phyloP scores from a whole-genome alignment of 2,888 invertebrate genomes.

The Ephialtes manifestator region DNA sequence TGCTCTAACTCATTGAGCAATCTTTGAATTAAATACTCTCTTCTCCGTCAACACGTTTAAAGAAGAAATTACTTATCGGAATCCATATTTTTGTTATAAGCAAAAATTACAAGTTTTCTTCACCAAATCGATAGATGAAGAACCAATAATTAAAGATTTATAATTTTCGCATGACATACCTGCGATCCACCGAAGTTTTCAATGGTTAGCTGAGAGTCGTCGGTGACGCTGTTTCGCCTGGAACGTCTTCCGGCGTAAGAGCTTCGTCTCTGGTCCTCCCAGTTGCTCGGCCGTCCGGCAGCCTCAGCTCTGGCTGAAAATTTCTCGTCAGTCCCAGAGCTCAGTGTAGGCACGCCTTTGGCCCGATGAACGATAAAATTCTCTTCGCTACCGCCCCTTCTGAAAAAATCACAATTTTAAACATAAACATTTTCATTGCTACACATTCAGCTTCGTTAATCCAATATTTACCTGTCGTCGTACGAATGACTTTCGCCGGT shows the following conservation, averaged over 20 bases:
- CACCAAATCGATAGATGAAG: too few relatives aligned
- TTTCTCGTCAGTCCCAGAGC: constrained; percentile 91
- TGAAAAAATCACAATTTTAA: constrained; percentile 58
- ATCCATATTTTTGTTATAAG: too few relatives aligned
- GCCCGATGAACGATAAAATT: constrained; percentile 94
- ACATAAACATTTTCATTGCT: neutral
- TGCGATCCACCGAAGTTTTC: constrained; percentile 98
- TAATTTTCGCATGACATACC: constrained; percentile 76
- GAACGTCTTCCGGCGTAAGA: constrained; percentile 94
- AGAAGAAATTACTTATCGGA: too few relatives aligned
- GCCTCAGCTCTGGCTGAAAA: constrained; percentile 87
- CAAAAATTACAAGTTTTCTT: too few relatives aligned
- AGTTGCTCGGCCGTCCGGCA: constrained; percentile 95
- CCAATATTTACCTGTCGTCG: constrained; percentile 82
- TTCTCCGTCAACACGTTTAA: too few relatives aligned
- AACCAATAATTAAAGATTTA: neutral
- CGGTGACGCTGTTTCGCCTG: constrained; percentile 93
- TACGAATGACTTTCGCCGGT: constrained; percentile 82
- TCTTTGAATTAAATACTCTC: too few relatives aligned
- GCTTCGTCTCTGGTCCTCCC: constrained; percentile 91
- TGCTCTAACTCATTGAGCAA: too few relatives aligned
- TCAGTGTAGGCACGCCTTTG: constrained; percentile 92
- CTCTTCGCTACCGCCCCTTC: constrained; percentile 87
- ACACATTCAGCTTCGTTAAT: neutral
- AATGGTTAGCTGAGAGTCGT: constrained; percentile 96